Conservation (phyloP, 2,797 vertebrate species). For the Pseudochirops corinnae region DNA sequence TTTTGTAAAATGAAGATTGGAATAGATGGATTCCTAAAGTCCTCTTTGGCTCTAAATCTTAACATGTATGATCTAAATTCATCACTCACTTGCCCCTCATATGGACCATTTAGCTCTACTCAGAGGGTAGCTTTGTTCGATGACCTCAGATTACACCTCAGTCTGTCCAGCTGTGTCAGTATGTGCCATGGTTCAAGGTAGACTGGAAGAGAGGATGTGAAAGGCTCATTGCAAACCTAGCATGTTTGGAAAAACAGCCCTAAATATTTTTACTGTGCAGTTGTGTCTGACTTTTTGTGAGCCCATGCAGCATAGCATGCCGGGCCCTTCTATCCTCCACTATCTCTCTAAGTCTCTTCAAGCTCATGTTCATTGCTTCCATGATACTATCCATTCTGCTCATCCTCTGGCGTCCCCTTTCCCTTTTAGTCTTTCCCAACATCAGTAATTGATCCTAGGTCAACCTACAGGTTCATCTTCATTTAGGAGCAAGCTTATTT, state of each 20-base stretch:
- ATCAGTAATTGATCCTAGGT: neutral
- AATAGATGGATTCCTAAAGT: neutral
- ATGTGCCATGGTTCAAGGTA: constrained; percentile 14
- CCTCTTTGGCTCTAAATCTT: neutral
- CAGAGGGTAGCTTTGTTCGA: constrained; percentile 30
- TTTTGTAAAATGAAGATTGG: neutral
- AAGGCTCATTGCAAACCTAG: constrained; percentile 1
- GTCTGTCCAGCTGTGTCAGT: constrained; percentile 30
- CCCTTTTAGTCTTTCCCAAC: neutral
- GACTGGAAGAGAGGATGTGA: neutral
- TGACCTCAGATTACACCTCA: constrained; percentile 36
- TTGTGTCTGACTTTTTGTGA: neutral
- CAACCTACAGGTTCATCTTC: neutral
- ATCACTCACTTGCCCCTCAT: neutral
- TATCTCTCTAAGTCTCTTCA: neutral
- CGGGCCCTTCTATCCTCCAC: neutral
- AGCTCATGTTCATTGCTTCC: neutral
- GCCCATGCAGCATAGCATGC: neutral
- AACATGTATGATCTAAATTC: neutral
- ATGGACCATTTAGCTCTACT: constrained; percentile 9
- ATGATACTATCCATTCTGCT: neutral
- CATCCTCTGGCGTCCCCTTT: neutral
- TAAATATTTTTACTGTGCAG: neutral
- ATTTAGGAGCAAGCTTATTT: constrained; percentile 2
- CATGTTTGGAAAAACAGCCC: neutral